A percentile compares a stretch with the other conserved stretches of the same genome.
Evolutionary conservation across 1,140 invertebrate species (phyloP).

Genomic region (Neodiprion lecontei): DNA sequence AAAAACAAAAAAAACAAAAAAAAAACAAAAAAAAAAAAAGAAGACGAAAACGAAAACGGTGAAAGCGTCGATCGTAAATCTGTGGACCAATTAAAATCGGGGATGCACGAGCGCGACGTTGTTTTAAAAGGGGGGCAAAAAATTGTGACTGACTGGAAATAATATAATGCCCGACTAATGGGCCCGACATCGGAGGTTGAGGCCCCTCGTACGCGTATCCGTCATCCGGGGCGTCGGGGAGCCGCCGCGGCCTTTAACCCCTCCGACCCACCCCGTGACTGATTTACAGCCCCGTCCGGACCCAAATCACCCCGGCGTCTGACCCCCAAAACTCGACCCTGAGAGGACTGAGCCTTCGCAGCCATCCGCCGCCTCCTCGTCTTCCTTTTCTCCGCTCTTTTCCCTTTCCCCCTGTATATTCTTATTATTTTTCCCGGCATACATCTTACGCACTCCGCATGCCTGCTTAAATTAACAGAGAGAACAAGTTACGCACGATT

Average conservation of each 20-base stretch:
- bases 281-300: neutral
- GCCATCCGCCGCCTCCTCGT: neutral
- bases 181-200: too few relatives aligned
- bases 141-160: neutral
- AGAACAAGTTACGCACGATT: neutral
- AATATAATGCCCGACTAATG: neutral
- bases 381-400: neutral
- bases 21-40: neutral
- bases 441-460: neutral
- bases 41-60: neutral
- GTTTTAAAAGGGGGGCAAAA: neutral
- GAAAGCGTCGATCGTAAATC: neutral
- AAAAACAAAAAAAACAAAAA: neutral
- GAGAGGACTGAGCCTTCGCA: too few relatives aligned
- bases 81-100: neutral
- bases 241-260: neutral
- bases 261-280: neutral
- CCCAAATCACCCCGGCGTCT: neutral
- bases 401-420: neutral
- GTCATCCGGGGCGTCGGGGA: neutral
- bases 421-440: neutral
- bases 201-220: too few relatives aligned
- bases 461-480: neutral
- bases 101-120: neutral
- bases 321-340: neutral